A percentile compares a stretch with the other conserved stretches of the same genome.
phyloP scores from a whole-genome alignment of 1,140 invertebrate genomes.

The Spodoptera frugiperda region DNA sequence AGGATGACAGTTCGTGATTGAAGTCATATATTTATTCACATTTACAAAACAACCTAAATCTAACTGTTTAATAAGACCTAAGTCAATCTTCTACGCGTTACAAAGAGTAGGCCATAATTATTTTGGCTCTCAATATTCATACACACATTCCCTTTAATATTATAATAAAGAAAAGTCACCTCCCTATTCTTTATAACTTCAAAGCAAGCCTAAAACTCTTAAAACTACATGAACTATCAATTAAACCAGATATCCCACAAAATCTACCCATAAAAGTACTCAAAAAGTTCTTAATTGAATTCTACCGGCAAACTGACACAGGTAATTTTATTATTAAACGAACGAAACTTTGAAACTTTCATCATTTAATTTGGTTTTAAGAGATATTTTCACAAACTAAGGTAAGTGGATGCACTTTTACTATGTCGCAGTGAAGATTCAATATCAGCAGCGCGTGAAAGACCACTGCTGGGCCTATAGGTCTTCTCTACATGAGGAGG shows the following conservation, averaged over 20 bases:
- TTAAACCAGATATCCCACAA: slow-evolving; percentile 43
- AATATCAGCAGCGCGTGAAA: not conserved
- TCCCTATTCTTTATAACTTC: not conserved
- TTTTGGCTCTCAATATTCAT: too few species aligned
- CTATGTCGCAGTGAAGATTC: slow-evolving; percentile 12
- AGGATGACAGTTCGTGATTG: too few species aligned
- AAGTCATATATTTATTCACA: too few species aligned
- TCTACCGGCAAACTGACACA: slow-evolving; percentile 69
- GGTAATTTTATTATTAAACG: slow-evolving; percentile 77
- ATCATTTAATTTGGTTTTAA: slow-evolving; percentile 75
- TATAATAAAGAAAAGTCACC: not conserved
- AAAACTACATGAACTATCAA: slow-evolving; percentile 35
- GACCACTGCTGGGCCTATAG: too few species aligned
- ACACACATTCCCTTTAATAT: not conserved
- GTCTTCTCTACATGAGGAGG: too few species aligned
- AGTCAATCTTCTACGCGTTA: too few species aligned
- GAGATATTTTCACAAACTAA: slow-evolving; percentile 61
- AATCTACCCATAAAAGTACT: slow-evolving; percentile 68
- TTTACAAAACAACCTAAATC: too few species aligned
- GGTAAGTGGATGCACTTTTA: slow-evolving; percentile 53
- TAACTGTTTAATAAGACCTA: too few species aligned
- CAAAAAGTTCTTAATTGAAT: slow-evolving; percentile 75
- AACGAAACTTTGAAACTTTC: slow-evolving; percentile 74
- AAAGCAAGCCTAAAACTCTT: not conserved
- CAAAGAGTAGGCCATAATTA: too few species aligned